phyloP scores from a whole-genome alignment of 1,140 invertebrate genomes.

The Pseudomyrmex dendroicus region DNA sequence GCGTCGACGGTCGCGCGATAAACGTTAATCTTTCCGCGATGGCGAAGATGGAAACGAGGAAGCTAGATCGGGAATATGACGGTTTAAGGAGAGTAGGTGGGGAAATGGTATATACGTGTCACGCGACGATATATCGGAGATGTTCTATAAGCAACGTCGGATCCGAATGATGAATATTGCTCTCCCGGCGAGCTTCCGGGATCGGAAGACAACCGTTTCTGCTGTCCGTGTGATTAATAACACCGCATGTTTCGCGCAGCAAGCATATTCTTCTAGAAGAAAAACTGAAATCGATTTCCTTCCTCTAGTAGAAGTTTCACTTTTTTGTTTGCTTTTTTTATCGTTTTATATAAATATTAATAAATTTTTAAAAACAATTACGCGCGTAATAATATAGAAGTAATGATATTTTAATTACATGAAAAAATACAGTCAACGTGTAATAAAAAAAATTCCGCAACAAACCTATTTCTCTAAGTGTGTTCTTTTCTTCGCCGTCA shows the following conservation, averaged over 20 bases:
- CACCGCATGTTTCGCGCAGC: not conserved
- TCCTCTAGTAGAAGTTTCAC: not conserved
- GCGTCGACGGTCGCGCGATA: slow-evolving; percentile 17
- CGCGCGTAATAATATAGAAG: too few species aligned
- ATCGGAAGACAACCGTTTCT: slow-evolving; percentile 37
- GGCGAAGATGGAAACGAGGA: not conserved
- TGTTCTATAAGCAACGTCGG: slow-evolving; percentile 40
- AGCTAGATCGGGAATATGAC: slow-evolving; percentile 20
- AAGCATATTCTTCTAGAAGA: slow-evolving; percentile 2
- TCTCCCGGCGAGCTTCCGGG: slow-evolving; percentile 29
- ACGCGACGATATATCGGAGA: slow-evolving; percentile 36
- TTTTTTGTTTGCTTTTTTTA: not conserved
- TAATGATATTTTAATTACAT: too few species aligned
- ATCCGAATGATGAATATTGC: slow-evolving; percentile 52
- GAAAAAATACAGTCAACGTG: too few species aligned
- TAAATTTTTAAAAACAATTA: not conserved
- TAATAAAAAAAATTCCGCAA: too few species aligned
- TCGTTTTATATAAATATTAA: not conserved
- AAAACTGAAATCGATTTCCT: slow-evolving; percentile 10
- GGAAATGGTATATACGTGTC: slow-evolving; percentile 9
- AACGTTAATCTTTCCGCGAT: slow-evolving; percentile 26
- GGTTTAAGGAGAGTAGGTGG: slow-evolving; percentile 42
- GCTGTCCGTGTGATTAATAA: slow-evolving; percentile 48
- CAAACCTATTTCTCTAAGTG: not conserved
- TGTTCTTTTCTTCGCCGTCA: too few species aligned